Percentiles rank a stretch among this genome's conserved stretches.
phyloP scores from a whole-genome alignment of 1,140 invertebrate species.

The Ericerus pela region DNA sequence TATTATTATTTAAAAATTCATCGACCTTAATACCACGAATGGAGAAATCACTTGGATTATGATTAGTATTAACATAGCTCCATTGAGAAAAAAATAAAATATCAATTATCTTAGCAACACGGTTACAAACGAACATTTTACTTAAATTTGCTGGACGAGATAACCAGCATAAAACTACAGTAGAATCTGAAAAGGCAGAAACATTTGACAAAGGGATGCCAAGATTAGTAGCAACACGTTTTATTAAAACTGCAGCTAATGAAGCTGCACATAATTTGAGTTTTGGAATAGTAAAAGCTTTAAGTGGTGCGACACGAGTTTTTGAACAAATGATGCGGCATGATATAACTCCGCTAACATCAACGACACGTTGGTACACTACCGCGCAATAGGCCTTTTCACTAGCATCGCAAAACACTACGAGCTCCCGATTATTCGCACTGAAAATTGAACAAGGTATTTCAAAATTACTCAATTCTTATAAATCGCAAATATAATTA shows the following conservation, averaged over 20 bases:
- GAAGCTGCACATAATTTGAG: not conserved
- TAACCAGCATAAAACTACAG: constrained; percentile 27
- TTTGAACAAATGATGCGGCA: constrained; percentile 16
- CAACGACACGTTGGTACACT: not conserved
- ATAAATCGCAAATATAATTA: not conserved
- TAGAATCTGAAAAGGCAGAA: constrained; percentile 26
- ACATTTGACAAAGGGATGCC: not conserved
- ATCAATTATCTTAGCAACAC: not conserved
- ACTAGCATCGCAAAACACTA: constrained; percentile 4
- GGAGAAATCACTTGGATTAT: constrained; percentile 24
- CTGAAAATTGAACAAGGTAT: too few relatives aligned
- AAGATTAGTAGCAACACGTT: too few relatives aligned
- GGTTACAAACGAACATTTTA: constrained; percentile 19
- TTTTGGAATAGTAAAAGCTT: constrained; percentile 16
- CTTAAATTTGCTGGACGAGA: constrained; percentile 21
- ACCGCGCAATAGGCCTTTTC: not conserved
- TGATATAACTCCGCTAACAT: not conserved
- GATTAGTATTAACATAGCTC: constrained; percentile 22
- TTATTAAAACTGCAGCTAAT: too few relatives aligned
- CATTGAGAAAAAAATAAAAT: constrained; percentile 15
- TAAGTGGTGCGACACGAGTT: constrained; percentile 18
- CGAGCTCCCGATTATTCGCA: too few relatives aligned
- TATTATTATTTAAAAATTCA: not conserved
- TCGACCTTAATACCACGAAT: constrained; percentile 6
- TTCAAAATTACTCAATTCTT: not conserved